Evolutionary conservation across 2,888 invertebrate genomes (phyloP).

Genomic region (Andrena marginata): DNA sequence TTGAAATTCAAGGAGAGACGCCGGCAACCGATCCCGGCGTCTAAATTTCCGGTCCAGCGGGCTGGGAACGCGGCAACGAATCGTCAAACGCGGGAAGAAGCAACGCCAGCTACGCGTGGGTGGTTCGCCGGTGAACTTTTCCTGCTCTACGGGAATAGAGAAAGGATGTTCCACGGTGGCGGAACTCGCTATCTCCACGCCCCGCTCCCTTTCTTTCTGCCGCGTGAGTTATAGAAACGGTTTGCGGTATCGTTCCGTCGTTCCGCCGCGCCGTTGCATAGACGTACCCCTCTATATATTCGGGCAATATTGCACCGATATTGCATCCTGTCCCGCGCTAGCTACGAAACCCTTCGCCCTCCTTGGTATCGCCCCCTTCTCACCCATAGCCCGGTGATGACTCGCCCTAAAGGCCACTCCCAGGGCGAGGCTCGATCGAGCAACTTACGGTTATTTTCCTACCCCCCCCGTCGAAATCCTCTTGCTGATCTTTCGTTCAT

Average conservation of each 20-base stretch:
- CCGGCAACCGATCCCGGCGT: neutral
- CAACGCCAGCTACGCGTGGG: constrained; percentile 15
- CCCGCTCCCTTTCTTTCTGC: constrained; percentile 58
- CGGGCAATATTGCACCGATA: constrained; percentile 79
- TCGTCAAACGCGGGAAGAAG: constrained; percentile 36
- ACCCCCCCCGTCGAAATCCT: neutral
- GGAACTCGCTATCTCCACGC: constrained; percentile 20
- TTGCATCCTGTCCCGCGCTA: constrained; percentile 72
- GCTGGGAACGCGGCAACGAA: constrained; percentile 1
- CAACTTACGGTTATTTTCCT: constrained; percentile 15
- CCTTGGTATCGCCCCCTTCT: constrained; percentile 3
- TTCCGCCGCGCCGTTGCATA: constrained; percentile 73
- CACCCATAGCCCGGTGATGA: constrained; percentile 12
- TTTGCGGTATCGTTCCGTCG: constrained; percentile 78
- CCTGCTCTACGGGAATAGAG: constrained; percentile 55
- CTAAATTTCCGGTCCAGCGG: constrained; percentile 20
- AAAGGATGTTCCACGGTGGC: constrained; percentile 42
- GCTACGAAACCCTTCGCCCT: constrained; percentile 37
- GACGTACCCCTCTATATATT: constrained; percentile 73
- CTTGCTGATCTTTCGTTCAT: constrained; percentile 1
- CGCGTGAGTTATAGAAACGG: constrained; percentile 80
- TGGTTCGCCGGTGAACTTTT: constrained; percentile 65
- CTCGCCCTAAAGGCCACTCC: constrained; percentile 7
- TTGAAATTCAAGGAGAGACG: constrained; percentile 18
- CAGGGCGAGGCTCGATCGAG: neutral